These are phyloP conservation scores for Dichetophora obliterata DNA, from an alignment of 2,888 invertebrate species.

Conservation along the genomic window DNA sequence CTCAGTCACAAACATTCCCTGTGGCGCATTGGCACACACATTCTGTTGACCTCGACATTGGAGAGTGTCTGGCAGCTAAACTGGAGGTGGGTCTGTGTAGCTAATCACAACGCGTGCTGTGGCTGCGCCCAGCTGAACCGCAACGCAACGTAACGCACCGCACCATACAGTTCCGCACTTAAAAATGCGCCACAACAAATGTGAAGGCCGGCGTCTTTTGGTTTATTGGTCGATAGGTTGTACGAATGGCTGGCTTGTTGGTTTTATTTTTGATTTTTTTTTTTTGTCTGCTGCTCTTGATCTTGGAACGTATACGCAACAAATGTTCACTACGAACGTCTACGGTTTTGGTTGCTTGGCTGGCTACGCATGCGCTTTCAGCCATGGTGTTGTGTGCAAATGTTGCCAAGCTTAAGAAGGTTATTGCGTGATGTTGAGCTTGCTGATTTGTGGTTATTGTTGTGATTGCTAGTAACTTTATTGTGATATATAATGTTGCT, in stretches of 20 bases:
- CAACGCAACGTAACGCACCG: background rate
- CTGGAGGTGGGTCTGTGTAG: background rate
- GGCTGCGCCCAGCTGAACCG: background rate
- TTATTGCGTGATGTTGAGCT: background rate
- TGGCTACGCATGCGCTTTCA: slow-evolving; percentile 1
- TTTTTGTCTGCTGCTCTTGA: slow-evolving; percentile 19
- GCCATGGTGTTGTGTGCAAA: background rate
- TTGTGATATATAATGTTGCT: slow-evolving; percentile 1
- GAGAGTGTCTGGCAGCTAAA: background rate
- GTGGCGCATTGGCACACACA: background rate
- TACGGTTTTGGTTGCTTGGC: slow-evolving; percentile 1
- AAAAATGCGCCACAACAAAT: slow-evolving; percentile 1
- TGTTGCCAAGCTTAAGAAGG: background rate
- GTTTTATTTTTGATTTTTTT: background rate
- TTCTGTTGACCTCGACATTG: slow-evolving; percentile 24
- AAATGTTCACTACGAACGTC: background rate
- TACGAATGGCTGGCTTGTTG: background rate
- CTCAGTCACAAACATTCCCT: background rate
- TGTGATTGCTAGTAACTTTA: slow-evolving; percentile 3
- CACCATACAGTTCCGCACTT: background rate
- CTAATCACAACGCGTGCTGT: too few relatives aligned
- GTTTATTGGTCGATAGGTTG: background rate
- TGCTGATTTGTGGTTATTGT: background rate
- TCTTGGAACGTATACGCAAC: slow-evolving; percentile 12
- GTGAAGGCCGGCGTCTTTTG: background rate